Percentiles rank a stretch among this genome's conserved stretches.
Conservation (phyloP, 1,140 invertebrate species). For the Riptortus pedestris region DNA sequence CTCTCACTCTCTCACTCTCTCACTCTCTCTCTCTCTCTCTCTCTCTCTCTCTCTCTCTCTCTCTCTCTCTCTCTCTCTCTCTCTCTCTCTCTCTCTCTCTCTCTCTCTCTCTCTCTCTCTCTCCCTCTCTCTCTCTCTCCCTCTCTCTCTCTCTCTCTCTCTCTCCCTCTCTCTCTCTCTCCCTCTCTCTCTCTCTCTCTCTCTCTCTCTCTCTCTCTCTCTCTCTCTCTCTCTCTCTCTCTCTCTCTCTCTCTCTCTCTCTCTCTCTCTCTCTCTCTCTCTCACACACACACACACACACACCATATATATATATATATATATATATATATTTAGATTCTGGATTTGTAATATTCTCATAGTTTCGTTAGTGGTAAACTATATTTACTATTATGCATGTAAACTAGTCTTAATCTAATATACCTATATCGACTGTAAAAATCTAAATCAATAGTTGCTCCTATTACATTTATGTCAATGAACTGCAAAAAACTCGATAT, state of each 20-base stretch:
- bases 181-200: neutral
- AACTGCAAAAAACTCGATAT: no score
- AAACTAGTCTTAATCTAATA: no score
- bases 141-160: neutral
- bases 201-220: neutral
- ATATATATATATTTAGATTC: no score
- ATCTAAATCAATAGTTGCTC: no score
- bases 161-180: neutral
- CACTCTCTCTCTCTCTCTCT: neutral
- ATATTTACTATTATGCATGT: no score
- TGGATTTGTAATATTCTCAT: no score
- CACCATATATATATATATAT: no score
- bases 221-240: neutral
- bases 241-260: neutral
- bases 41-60: neutral
- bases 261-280: neutral
- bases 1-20: no score
- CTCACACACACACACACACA: no score
- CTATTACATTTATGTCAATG: no score
- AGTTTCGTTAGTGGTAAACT: no score
- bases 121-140: neutral
- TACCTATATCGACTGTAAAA: no score
- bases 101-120: neutral
- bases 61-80: neutral
- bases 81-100: neutral